Conservation (phyloP, 2,797 vertebrate genomes). For the Enteromius mattozi region DNA sequence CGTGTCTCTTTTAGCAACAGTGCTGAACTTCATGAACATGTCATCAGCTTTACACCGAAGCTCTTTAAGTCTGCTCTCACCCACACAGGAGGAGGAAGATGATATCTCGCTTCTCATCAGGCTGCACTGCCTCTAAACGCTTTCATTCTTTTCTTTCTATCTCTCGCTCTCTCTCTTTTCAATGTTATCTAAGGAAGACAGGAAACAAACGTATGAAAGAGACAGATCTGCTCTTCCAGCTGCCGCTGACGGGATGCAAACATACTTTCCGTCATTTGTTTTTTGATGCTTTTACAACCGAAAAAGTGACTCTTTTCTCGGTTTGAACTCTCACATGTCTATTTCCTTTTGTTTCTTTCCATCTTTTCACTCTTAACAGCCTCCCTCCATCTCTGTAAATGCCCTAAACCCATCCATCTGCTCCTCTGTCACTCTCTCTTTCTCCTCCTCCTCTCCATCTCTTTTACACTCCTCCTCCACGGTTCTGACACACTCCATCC, state of each 20-base stretch:
- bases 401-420: slow-evolving; percentile 41
- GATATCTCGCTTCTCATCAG: slow-evolving; percentile 63
- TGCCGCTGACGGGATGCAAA: not conserved
- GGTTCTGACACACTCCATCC: slow-evolving; percentile 39
- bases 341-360: slow-evolving; percentile 24
- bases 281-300: not conserved
- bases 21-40: slow-evolving; percentile 15
- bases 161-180: slow-evolving; percentile 57
- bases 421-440: slow-evolving; percentile 42
- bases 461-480: slow-evolving; percentile 48
- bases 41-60: slow-evolving; percentile 27
- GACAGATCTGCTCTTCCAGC: slow-evolving; percentile 43
- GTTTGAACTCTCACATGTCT: slow-evolving; percentile 2
- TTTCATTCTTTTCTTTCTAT: slow-evolving; percentile 53
- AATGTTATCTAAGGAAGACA: slow-evolving; percentile 75
- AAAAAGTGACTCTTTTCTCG: slow-evolving; percentile 1
- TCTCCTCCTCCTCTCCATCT: slow-evolving; percentile 40
- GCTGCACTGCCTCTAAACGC: slow-evolving; percentile 40
- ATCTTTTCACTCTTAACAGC: slow-evolving; percentile 13
- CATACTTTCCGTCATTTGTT: not conserved
- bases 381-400: slow-evolving; percentile 29
- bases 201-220: slow-evolving; percentile 68
- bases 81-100: slow-evolving; percentile 13
- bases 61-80: not conserved
- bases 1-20: not conserved